Evolutionary conservation across 2,113 vertebrate species (phyloP), one percentile per base, ranked within the genome.

Genomic region (Sphaerodactylus townsendi): DNA sequence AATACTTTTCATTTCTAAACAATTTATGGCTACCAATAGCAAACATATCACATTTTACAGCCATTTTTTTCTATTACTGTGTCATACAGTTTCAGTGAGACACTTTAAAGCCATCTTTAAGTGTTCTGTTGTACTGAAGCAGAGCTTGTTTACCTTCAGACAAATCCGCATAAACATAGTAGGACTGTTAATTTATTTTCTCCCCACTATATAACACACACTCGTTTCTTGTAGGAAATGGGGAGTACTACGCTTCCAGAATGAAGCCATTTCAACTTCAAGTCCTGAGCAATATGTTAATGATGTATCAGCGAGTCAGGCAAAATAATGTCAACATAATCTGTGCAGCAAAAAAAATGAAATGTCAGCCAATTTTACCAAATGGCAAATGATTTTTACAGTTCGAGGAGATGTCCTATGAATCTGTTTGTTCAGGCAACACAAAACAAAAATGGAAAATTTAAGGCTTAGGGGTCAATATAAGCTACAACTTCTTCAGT

Each of bases 331-430:
- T 96, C 95, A 96, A 95, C 95, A 92, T 93, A 94, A 95, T 96
- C 93, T 96, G 93, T 92, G 94, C 90, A 95, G 95, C 94, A 95
- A 94, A 96, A 96, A 56, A 56, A 21, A 92, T 93, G 92, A 96
- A 96, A 96, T 96, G 96, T 96, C 96, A 96, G 95, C 96, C 96
- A 96, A 89, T 95, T 95, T 85, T 74, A 93, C 94, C 96, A 96
- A 96, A 96, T 96, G 95, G 95, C 90, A 96, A 96, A 94, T 95
- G 90, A 83, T 89, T 95, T 85, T 94, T 94, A 84, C 90, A 94
- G 83, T 93, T 94, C 94, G 85, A 93, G 90, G 87, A 92, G 83
- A 86, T 90, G 92, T 83, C 84, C 94, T 95, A 94, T 93, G 95
- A 95, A 93, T 93, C 87, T 93, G 84, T 91, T 94, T 82, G 72